Conservation (phyloP, 2,113 vertebrate species). For the Pseudolaguvia tuberculata region DNA sequence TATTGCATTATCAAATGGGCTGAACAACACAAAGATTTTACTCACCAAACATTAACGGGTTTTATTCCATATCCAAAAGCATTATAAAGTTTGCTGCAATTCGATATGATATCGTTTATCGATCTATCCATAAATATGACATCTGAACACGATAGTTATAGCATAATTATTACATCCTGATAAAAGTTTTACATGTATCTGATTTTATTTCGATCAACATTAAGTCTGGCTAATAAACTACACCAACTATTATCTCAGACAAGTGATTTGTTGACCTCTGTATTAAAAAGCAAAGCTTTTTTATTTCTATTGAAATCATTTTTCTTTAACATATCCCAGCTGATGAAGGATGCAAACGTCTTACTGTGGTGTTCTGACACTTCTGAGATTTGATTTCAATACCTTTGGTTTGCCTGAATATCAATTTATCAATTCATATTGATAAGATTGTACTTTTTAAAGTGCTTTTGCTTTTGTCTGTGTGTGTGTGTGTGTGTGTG, state of each 20-base stretch:
- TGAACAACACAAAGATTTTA: too few species aligned
- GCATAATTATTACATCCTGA: not conserved
- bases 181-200: not conserved
- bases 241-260: not conserved
- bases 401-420: not conserved
- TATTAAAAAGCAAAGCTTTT: not conserved
- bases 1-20: too few species aligned
- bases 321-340: not conserved
- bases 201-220: not conserved
- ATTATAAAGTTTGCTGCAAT: too few species aligned
- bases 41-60: too few species aligned
- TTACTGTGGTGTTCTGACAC: not conserved
- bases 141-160: too few species aligned
- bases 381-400: not conserved
- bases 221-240: not conserved
- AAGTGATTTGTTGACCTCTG: not conserved
- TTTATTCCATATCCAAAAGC: too few species aligned
- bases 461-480: not conserved
- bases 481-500: too few species aligned
- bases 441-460: conserved; percentile 8
- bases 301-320: not conserved
- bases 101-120: too few species aligned
- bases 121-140: too few species aligned
- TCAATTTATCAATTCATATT: too few species aligned
- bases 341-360: not conserved